A percentile compares a stretch with the other conserved stretches of the same genome.
phyloP scores from a whole-genome alignment of 2,888 invertebrate genomes.

The Petrolisthes manimaculis region DNA sequence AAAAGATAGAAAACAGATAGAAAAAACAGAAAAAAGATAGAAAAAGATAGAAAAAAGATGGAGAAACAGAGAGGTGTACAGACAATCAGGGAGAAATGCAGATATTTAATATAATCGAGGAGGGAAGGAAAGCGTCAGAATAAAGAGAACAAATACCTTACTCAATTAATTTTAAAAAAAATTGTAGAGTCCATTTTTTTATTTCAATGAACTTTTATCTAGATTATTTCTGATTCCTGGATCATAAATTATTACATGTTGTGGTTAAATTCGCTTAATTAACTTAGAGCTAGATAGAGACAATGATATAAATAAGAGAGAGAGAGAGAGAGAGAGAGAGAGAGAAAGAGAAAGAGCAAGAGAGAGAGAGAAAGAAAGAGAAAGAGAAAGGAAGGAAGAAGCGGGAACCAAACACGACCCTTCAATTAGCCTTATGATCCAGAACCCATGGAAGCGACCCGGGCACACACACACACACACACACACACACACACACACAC shows the following conservation, averaged over 20 bases:
- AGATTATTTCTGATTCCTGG: too few species aligned
- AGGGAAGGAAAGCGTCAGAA: background rate
- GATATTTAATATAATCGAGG: too few species aligned
- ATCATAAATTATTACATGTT: too few species aligned
- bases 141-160: background rate
- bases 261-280: too few species aligned
- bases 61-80: too few species aligned
- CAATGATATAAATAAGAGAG: background rate
- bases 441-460: conserved; percentile 39
- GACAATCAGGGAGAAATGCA: too few species aligned
- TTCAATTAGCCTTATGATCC: conserved; percentile 58
- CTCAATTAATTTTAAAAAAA: background rate
- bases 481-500: too few species aligned
- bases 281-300: background rate
- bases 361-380: background rate
- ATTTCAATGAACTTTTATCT: too few species aligned
- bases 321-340: background rate
- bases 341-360: background rate
- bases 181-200: too few species aligned
- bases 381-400: background rate
- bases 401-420: conserved; percentile 43
- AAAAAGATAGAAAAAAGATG: background rate
- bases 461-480: too few species aligned
- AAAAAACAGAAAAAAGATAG: background rate
- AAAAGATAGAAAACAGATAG: background rate